phyloP scores from a whole-genome alignment of 1,140 invertebrate genomes.

The Diachasma alloeum region DNA sequence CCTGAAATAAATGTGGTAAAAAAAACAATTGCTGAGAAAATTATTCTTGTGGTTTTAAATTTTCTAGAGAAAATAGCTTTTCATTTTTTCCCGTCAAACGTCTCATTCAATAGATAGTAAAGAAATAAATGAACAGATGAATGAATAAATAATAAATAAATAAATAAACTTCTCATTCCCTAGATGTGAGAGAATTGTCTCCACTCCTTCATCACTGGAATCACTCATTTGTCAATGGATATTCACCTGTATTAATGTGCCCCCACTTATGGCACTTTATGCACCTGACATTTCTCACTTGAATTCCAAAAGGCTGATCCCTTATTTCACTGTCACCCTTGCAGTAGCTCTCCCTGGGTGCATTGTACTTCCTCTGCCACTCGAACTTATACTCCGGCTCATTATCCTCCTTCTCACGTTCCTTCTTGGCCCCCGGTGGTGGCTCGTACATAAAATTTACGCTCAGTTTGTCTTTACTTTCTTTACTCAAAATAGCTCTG shows the following conservation, averaged over 20 bases:
- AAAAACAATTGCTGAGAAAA: too few relatives aligned
- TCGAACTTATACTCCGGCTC: conserved; percentile 99
- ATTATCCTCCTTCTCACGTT: conserved; percentile 89
- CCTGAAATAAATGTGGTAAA: too few relatives aligned
- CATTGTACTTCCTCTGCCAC: conserved; percentile 99
- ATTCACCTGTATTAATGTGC: conserved; percentile 95
- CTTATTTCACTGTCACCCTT: conserved; percentile 95
- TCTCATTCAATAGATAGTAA: too few relatives aligned
- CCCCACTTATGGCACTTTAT: conserved; percentile 99
- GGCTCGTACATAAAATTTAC: conserved; percentile 99
- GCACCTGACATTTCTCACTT: conserved; percentile 96
- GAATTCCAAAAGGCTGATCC: conserved; percentile 99
- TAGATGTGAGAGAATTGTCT: too few relatives aligned
- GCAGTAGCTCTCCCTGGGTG: conserved; percentile 95
- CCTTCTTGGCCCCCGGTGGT: conserved; percentile 94
- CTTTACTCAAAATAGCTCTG: conserved; percentile 95
- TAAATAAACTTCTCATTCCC: too few relatives aligned
- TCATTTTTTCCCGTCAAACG: too few relatives aligned
- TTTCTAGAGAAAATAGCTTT: too few relatives aligned
- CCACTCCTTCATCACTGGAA: too few relatives aligned
- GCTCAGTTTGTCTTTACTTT: conserved; percentile 98
- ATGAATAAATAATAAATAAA: too few relatives aligned
- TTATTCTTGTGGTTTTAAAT: too few relatives aligned
- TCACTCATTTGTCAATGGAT: too few relatives aligned
- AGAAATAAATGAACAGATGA: too few relatives aligned